A percentile compares a stretch with the other conserved stretches of the same genome.
These are phyloP conservation scores for Athalia circularis DNA, from an alignment of 2,888 invertebrate genomes.

Conservation along the genomic window DNA sequence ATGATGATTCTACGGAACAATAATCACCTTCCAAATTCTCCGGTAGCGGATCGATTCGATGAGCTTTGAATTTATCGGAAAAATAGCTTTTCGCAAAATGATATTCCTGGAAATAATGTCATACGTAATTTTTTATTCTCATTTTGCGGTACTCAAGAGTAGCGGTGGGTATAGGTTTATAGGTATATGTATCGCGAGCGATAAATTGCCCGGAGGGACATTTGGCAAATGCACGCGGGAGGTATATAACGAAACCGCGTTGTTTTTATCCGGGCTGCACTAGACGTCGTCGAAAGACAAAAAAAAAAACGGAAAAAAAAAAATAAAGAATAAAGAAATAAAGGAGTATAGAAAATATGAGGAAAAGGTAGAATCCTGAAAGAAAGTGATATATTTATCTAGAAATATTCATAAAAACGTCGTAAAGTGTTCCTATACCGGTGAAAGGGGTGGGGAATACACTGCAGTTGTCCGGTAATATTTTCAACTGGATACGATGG, in stretches of 20 bases:
- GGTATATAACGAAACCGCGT: slow-evolving; percentile 5
- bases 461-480: not conserved
- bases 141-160: not conserved
- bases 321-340: not conserved
- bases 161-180: not conserved
- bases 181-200: slow-evolving; percentile 7
- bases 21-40: too few species aligned
- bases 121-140: not conserved
- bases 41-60: too few species aligned
- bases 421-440: slow-evolving; percentile 50
- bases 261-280: slow-evolving; percentile 30
- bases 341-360: not conserved
- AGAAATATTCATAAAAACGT: slow-evolving; percentile 53
- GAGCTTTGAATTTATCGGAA: too few species aligned
- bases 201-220: slow-evolving; percentile 39
- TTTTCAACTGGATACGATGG: too few species aligned
- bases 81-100: too few species aligned
- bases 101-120: too few species aligned
- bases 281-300: slow-evolving; percentile 1
- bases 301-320: slow-evolving; percentile 17
- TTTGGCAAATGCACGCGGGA: slow-evolving; percentile 27
- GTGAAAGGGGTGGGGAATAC: not conserved
- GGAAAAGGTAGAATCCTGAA: not conserved
- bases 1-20: too few species aligned
- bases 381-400: slow-evolving; percentile 1